Evolutionary conservation across 2,888 invertebrate genomes (phyloP).

Genomic region (Chrysotoxum bicinctum): DNA sequence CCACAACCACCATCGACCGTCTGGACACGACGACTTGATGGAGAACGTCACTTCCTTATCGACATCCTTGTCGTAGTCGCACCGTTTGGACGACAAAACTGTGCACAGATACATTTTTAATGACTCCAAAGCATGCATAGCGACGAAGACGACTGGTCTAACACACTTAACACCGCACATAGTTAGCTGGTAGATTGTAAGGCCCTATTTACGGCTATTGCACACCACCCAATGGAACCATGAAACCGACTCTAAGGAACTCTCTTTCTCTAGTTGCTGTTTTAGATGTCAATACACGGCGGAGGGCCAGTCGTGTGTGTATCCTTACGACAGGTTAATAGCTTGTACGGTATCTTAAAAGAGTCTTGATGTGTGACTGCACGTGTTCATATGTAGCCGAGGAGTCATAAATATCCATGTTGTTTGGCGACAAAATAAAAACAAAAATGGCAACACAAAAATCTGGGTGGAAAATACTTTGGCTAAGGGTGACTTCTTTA

Average conservation of each 20-base stretch:
- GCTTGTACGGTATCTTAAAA: slow-evolving; percentile 42
- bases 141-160: slow-evolving; percentile 14
- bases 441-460: slow-evolving; percentile 17
- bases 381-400: slow-evolving; percentile 12
- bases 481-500: slow-evolving; percentile 27
- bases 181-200: slow-evolving; percentile 21
- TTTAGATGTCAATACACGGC: slow-evolving; percentile 42
- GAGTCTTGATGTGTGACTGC: slow-evolving; percentile 31
- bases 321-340: slow-evolving; percentile 47
- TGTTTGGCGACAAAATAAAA: slow-evolving; percentile 13
- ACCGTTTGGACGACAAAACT: neutral
- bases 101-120: slow-evolving; percentile 56
- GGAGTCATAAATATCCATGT: slow-evolving; percentile 21
- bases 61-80: neutral
- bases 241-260: neutral
- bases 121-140: slow-evolving; percentile 55
- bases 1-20: neutral
- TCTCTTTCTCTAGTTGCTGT: neutral
- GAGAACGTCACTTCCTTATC: slow-evolving; percentile 47
- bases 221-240: neutral
- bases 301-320: neutral
- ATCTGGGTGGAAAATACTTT: slow-evolving; percentile 11
- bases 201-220: slow-evolving; percentile 29
- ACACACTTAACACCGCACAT: slow-evolving; percentile 63
- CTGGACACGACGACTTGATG: slow-evolving; percentile 8